These are phyloP conservation scores for Spongilla lacustris DNA, from an alignment of 37 sponge, comb jelly and placozoan genomes.

Conservation along the genomic window DNA sequence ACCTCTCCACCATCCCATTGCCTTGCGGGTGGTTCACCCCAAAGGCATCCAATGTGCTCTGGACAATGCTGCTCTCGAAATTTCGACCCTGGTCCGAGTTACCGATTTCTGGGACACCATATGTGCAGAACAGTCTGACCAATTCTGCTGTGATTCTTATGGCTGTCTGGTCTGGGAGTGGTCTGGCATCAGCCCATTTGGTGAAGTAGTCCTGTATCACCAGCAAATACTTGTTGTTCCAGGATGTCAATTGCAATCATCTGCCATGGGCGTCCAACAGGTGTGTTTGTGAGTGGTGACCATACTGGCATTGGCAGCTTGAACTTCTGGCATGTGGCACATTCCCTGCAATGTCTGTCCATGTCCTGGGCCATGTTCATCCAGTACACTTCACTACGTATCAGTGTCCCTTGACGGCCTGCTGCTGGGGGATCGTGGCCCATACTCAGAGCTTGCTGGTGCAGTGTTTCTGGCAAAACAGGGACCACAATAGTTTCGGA, in stretches of 20 bases:
- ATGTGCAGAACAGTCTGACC: not conserved
- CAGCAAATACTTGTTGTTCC: not conserved
- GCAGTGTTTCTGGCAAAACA: slow-evolving; percentile 15
- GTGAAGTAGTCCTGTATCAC: slow-evolving; percentile 68
- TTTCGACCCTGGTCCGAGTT: slow-evolving; percentile 67
- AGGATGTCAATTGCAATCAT: slow-evolving; percentile 50
- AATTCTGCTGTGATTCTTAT: slow-evolving; percentile 31
- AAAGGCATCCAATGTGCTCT: slow-evolving; percentile 40
- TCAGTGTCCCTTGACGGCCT: slow-evolving; percentile 56
- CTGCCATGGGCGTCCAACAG: slow-evolving; percentile 37
- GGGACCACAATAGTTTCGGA: slow-evolving; percentile 13
- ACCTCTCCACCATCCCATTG: slow-evolving; percentile 59
- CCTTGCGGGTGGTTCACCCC: slow-evolving; percentile 52
- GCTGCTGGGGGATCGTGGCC: slow-evolving; percentile 22
- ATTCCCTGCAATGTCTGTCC: slow-evolving; percentile 35
- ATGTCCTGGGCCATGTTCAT: slow-evolving; percentile 51
- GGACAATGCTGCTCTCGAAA: slow-evolving; percentile 49
- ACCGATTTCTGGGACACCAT: slow-evolving; percentile 36
- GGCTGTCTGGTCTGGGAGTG: slow-evolving; percentile 33
- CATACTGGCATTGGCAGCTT: slow-evolving; percentile 4
- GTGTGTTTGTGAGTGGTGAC: slow-evolving; percentile 22
- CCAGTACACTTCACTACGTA: slow-evolving; percentile 47
- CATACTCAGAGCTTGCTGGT: not conserved
- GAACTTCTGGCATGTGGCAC: slow-evolving; percentile 34
- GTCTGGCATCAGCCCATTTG: slow-evolving; percentile 54